phyloP scores from a whole-genome alignment of 2,797 vertebrate genomes.

The Pseudocheirus occidentalis region DNA sequence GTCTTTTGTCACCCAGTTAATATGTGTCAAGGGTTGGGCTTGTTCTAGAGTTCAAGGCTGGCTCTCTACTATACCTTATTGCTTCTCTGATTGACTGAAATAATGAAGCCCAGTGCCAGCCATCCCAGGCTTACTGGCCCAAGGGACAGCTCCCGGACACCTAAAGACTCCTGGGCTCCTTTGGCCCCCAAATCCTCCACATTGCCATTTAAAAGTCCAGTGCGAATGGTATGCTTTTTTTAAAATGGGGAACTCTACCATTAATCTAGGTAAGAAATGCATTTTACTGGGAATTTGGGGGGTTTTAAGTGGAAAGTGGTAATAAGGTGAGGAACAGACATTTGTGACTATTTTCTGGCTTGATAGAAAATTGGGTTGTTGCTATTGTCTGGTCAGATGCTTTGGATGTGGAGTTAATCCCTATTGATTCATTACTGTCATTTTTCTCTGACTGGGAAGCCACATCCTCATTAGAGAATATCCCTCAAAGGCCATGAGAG shows the following conservation, averaged over 20 bases:
- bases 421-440: neutral
- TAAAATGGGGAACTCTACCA: neutral
- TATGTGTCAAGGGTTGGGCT: neutral
- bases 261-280: neutral
- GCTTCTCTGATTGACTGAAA: neutral
- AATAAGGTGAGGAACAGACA: neutral
- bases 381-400: neutral
- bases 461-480: conserved; percentile 7
- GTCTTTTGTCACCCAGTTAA: neutral
- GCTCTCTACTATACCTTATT: neutral
- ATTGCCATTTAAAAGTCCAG: neutral
- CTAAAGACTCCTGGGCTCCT: neutral
- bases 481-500: neutral
- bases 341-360: neutral
- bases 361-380: neutral
- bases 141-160: neutral
- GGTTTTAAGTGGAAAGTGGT: neutral
- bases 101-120: neutral
- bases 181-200: neutral
- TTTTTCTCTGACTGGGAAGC: conserved; percentile 37
- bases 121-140: neutral
- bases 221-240: neutral
- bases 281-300: neutral
- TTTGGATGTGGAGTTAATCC: conserved; percentile 42
- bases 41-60: neutral